A percentile compares a stretch with the other conserved stretches of the same genome.
These are phyloP conservation scores for Sylvilagus bachmani DNA, from an alignment of 2,113 vertebrate species.

Conservation along the genomic window DNA sequence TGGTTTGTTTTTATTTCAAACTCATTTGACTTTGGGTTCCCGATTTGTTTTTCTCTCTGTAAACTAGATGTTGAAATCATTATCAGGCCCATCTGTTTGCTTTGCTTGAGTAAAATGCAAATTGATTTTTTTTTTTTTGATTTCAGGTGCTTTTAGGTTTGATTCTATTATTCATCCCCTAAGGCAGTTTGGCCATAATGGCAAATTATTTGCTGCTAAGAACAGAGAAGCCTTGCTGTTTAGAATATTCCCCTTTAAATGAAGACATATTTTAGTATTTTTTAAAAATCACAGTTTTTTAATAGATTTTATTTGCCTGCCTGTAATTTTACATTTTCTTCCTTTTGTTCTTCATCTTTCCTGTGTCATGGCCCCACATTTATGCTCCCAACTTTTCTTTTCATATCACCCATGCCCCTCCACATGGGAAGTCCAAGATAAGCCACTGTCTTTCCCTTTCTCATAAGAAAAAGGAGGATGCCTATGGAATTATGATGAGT, in stretches of 20 bases:
- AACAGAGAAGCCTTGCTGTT: conserved; percentile 9
- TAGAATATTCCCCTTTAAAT: conserved; percentile 40
- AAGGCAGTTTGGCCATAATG: not conserved
- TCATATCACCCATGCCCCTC: not conserved
- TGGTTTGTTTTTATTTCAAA: conserved; percentile 55
- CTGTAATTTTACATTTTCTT: not conserved
- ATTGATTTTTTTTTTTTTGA: conserved; percentile 61
- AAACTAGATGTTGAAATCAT: conserved; percentile 62
- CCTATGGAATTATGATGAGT: not conserved
- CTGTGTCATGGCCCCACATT: not conserved
- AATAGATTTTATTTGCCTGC: not conserved
- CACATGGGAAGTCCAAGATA: not conserved
- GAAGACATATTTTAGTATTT: not conserved
- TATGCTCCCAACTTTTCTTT: not conserved
- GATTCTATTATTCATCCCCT: not conserved
- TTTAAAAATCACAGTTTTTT: not conserved
- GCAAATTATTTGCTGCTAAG: not conserved
- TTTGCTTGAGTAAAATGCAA: conserved; percentile 62
- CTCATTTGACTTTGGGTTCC: conserved; percentile 42
- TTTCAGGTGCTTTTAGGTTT: conserved; percentile 54
- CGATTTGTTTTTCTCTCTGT: conserved; percentile 69
- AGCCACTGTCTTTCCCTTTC: not conserved
- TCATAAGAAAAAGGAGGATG: not conserved
- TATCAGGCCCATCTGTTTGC: conserved; percentile 61
- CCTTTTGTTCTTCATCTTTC: not conserved